Evolutionary conservation across 2,888 invertebrate genomes (phyloP).

Genomic region (Sarcophaga subvicina): DNA sequence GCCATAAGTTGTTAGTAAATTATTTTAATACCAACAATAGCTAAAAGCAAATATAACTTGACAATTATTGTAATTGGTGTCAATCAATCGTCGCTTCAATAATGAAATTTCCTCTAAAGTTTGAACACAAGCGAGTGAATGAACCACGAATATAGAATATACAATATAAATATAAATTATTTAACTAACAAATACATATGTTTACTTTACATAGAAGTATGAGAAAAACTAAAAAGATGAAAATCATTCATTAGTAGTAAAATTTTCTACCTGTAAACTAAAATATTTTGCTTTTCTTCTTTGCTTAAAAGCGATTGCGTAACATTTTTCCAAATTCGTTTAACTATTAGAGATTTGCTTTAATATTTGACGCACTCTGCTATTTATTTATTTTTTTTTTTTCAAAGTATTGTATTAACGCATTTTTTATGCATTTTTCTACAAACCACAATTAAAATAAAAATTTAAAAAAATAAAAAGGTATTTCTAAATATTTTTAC

Average conservation of each 20-base stretch:
- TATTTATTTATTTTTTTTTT: too few relatives aligned
- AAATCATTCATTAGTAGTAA: background rate
- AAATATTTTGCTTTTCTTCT: background rate
- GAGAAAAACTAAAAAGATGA: constrained; percentile 12
- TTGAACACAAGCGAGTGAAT: background rate
- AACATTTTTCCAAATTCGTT: background rate
- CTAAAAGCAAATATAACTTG: constrained; percentile 9
- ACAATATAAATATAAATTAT: constrained; percentile 10
- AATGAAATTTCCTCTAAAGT: background rate
- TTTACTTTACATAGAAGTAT: background rate
- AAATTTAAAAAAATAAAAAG: too few relatives aligned
- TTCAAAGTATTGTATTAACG: too few relatives aligned
- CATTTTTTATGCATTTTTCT: too few relatives aligned
- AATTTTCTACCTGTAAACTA: background rate
- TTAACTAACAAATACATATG: background rate
- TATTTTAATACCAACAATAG: constrained; percentile 9
- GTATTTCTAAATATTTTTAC: too few relatives aligned
- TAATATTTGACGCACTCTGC: too few relatives aligned
- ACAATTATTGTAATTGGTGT: constrained; percentile 3
- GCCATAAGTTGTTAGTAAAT: too few relatives aligned
- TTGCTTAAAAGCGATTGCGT: background rate
- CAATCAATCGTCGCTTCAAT: background rate
- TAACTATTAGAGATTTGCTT: too few relatives aligned
- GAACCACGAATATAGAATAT: background rate
- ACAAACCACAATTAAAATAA: too few relatives aligned